Base-by-base conservation (phyloP, 1,140 invertebrate genomes). In the Drosophila lowei region DNA sequence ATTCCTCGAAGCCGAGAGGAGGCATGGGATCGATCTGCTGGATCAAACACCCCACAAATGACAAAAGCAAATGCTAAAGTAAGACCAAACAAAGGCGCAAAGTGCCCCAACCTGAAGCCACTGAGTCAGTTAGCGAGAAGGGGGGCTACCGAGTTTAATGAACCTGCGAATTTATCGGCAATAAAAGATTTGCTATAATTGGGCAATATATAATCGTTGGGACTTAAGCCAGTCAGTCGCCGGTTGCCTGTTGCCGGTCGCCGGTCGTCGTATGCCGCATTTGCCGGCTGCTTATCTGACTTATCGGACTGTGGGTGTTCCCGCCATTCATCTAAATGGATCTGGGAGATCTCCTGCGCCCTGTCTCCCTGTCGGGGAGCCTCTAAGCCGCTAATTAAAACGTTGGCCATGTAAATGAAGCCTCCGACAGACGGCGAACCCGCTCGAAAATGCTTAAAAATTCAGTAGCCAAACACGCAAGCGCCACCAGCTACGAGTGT, bases 131-230 rank as follows among this genome's bases (percentile, higher is more conserved):
- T 72, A 58, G 53, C 34, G 34, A 38, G 34, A 38, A 38, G 46
- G 55, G 11, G 59, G 41, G 46, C 50, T 34, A 53, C 50, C 47
- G 68, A 72, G 80, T 85, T 85, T 85, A 85, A 81, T 59, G 80
- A 85, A 85, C 81, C 60, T 77, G 81, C 64, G 70, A 85, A 85
- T 86, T 85, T 81, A 86, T 81, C 77, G 83, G 49, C 83, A 81
- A 81, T 85, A 75, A 86, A 77, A 86, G 63, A 78, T 76, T 88
- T 56, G 61, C 64, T 64, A 86, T 85, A 85, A 86, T 85, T 80
- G 84, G 73, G 50, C 63, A 49, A 61, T 57, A 79, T 71, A 85
- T 86, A 84, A 77, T 79, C 74, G 71, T 72, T 71, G 84, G 58
- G 77, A 80, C 56, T 67, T 55, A 47, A 62, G 50, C 58, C 34